A percentile compares a stretch with the other conserved stretches of the same genome.
phyloP scores from a whole-genome alignment of 1,140 invertebrate species.

The Phortica variegata region DNA sequence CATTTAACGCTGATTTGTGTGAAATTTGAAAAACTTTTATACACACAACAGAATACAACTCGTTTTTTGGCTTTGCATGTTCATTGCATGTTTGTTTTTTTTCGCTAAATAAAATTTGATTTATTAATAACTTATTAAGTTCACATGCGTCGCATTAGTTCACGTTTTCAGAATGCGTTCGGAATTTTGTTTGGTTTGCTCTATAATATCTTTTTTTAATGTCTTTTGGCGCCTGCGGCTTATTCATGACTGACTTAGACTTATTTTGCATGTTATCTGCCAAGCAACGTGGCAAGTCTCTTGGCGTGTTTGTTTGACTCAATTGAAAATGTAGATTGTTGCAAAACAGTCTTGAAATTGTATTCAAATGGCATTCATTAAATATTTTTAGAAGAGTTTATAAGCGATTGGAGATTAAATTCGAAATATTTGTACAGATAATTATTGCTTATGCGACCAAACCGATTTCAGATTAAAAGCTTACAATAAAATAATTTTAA shows the following conservation, averaged over 20 bases:
- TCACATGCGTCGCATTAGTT: constrained; percentile 1
- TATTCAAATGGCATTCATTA: too few relatives aligned
- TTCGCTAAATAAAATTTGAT: constrained; percentile 27
- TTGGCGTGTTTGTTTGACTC: constrained; percentile 8
- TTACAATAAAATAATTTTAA: too few relatives aligned
- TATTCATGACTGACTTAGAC: too few relatives aligned
- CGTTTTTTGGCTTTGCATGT: neutral
- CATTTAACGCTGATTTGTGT: constrained; percentile 53
- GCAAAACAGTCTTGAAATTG: too few relatives aligned
- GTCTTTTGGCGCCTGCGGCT: constrained; percentile 28
- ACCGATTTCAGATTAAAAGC: too few relatives aligned
- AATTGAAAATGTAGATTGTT: neutral
- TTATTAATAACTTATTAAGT: constrained; percentile 42
- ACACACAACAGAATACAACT: constrained; percentile 12
- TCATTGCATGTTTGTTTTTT: constrained; percentile 15
- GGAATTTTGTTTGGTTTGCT: too few relatives aligned
- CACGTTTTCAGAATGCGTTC: constrained; percentile 3
- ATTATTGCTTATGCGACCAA: too few relatives aligned
- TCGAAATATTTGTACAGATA: too few relatives aligned
- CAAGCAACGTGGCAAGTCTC: constrained; percentile 17
- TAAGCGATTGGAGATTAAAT: too few relatives aligned
- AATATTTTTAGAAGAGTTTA: too few relatives aligned
- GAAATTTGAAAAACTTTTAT: constrained; percentile 43
- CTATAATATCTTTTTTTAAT: too few relatives aligned
- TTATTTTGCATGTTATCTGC: too few relatives aligned